phyloP scores from a whole-genome alignment of 2,888 invertebrate species.

The Acanthosepion lycidas region DNA sequence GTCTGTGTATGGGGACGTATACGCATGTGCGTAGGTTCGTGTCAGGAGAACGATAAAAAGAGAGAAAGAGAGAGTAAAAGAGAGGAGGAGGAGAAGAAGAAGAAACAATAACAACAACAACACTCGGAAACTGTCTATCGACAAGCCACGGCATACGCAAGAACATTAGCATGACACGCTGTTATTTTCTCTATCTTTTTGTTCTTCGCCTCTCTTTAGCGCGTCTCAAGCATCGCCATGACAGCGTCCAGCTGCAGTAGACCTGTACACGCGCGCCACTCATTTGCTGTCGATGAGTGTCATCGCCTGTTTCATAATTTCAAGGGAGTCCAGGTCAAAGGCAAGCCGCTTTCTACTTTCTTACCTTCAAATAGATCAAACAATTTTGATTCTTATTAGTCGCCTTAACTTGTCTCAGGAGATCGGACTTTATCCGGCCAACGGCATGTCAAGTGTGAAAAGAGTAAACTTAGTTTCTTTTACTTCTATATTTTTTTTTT shows the following conservation, averaged over 20 bases:
- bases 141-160: background rate
- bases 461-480: background rate
- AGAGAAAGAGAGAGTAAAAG: background rate
- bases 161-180: constrained; percentile 1
- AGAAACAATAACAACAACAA: background rate
- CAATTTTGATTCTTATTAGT: background rate
- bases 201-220: background rate
- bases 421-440: background rate
- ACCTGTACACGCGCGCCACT: background rate
- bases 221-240: background rate
- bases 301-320: background rate
- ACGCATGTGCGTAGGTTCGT: no score
- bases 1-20: background rate
- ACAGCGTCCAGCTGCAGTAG: background rate
- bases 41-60: background rate
- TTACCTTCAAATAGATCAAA: background rate
- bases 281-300: background rate
- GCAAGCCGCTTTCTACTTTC: background rate
- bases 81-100: background rate
- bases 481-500: background rate
- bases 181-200: background rate
- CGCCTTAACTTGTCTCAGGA: background rate
- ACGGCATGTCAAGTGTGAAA: background rate
- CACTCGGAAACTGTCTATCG: background rate
- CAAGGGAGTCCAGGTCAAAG: background rate